These are phyloP conservation scores for Anoplius nigerrimus DNA, from an alignment of 2,888 invertebrate species.

Conservation along the genomic window DNA sequence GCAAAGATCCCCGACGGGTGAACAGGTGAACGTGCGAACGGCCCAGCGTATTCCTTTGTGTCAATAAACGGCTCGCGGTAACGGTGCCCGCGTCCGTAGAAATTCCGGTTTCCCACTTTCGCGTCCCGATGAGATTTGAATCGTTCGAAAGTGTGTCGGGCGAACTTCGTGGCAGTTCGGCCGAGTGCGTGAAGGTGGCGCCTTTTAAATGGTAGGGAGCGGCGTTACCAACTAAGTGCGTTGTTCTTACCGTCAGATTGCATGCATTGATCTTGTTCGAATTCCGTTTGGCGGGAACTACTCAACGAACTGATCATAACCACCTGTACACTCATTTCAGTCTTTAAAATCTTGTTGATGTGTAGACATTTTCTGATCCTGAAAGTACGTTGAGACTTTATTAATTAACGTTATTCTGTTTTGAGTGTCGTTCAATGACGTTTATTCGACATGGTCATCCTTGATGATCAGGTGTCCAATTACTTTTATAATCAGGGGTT, in stretches of 20 bases:
- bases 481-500: slow-evolving; percentile 3
- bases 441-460: too few species aligned
- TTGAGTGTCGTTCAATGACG: too few species aligned
- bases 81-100: slow-evolving; percentile 42
- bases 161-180: slow-evolving; percentile 8
- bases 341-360: too few species aligned
- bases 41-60: slow-evolving; percentile 36
- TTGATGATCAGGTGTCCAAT: not conserved
- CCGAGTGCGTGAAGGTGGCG: slow-evolving; percentile 30
- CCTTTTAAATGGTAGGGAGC: not conserved
- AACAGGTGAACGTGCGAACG: slow-evolving; percentile 27
- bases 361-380: too few species aligned
- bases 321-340: too few species aligned
- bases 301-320: too few species aligned
- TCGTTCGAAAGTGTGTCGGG: slow-evolving; percentile 17
- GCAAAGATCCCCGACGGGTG: not conserved
- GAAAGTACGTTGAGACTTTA: too few species aligned
- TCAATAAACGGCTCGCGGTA: slow-evolving; percentile 46
- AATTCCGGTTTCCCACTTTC: slow-evolving; percentile 17
- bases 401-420: too few species aligned
- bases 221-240: not conserved
- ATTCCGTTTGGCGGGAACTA: not conserved
- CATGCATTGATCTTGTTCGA: not conserved
- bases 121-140: slow-evolving; percentile 26
- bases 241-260: not conserved